Evolutionary conservation across 2,113 vertebrate species (phyloP).

Genomic region (Balaeniceps rex): DNA sequence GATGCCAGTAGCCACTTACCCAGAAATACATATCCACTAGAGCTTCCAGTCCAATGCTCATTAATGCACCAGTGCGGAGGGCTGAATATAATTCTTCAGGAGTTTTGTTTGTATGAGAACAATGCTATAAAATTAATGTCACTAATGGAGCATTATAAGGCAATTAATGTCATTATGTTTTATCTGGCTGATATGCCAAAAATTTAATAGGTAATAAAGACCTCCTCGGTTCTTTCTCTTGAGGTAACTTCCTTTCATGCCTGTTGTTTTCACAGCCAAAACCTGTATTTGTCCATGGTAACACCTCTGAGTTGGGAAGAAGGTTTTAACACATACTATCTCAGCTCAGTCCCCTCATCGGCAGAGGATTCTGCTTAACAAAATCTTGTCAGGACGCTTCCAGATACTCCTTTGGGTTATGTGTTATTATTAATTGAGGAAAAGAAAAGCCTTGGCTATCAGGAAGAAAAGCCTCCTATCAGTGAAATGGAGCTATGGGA

Average conservation of each 20-base stretch:
- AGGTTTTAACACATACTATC: not conserved
- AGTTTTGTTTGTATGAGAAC: not conserved
- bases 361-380: not conserved
- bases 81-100: not conserved
- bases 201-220: not conserved
- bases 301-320: not conserved
- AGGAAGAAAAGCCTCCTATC: not conserved
- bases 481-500: not conserved
- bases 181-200: not conserved
- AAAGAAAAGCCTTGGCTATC: not conserved
- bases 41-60: not conserved
- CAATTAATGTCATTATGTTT: not conserved
- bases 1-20: not conserved
- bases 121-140: not conserved
- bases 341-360: not conserved
- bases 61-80: not conserved
- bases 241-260: not conserved
- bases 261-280: slow-evolving; percentile 3
- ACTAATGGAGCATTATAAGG: not conserved
- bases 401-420: not conserved
- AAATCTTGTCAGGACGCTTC: not conserved
- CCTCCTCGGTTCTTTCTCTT: not conserved
- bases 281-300: not conserved
- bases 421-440: not conserved
- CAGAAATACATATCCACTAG: not conserved